Conservation (phyloP, 2,888 invertebrate genomes). For the Eulithis testata region DNA sequence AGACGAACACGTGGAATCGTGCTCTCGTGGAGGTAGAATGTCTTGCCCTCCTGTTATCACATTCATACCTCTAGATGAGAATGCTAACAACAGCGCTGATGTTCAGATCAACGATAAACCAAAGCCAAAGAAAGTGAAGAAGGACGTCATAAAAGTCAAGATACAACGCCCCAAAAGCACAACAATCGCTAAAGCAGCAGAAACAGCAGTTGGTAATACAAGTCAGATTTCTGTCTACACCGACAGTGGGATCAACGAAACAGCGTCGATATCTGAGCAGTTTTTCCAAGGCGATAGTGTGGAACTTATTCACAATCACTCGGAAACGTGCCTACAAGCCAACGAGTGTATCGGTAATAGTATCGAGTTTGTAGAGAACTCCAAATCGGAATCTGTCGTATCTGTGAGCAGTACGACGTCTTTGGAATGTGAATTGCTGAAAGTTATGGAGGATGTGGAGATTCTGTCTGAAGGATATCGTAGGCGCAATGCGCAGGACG, state of each 20-base stretch:
- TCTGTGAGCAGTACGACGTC: slow-evolving; percentile 52
- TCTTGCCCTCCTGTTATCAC: slow-evolving; percentile 65
- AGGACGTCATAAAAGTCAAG: slow-evolving; percentile 76
- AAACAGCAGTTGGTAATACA: slow-evolving; percentile 27
- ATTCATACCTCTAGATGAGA: slow-evolving; percentile 39
- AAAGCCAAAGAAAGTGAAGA: slow-evolving; percentile 53
- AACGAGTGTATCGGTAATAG: slow-evolving; percentile 69
- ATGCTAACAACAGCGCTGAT: slow-evolving; percentile 40
- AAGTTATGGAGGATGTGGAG: slow-evolving; percentile 41
- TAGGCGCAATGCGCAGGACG: slow-evolving; percentile 53
- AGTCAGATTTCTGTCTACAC: slow-evolving; percentile 50
- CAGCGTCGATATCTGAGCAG: slow-evolving; percentile 46
- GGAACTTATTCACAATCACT: slow-evolving; percentile 76
- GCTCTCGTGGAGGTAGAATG: slow-evolving; percentile 54
- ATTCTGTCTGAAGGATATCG: slow-evolving; percentile 42
- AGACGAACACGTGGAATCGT: slow-evolving; percentile 64
- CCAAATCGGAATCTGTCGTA: slow-evolving; percentile 53
- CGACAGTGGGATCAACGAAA: slow-evolving; percentile 67
- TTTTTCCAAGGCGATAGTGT: slow-evolving; percentile 54
- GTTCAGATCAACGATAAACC: slow-evolving; percentile 39
- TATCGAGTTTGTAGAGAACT: slow-evolving; percentile 61
- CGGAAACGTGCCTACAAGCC: slow-evolving; percentile 71
- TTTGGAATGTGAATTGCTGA: slow-evolving; percentile 37
- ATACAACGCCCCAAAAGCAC: slow-evolving; percentile 61
- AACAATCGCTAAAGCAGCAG: slow-evolving; percentile 11